A percentile compares a stretch with the other conserved stretches of the same genome.
Evolutionary conservation across 2,113 vertebrate genomes (phyloP).

Genomic region (Ceuthmochares aereus): DNA sequence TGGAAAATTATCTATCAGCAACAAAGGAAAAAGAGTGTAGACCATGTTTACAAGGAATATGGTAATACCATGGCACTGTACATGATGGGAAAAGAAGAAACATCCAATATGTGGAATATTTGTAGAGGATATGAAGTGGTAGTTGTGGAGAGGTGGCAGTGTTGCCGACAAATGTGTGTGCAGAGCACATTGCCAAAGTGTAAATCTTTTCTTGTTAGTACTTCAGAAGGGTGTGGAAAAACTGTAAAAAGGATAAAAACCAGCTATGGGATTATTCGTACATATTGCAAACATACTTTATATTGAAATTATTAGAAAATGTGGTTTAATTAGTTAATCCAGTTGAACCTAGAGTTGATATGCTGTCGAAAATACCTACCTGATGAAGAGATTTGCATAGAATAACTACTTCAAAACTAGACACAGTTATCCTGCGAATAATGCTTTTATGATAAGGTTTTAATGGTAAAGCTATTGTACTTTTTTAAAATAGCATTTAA

Average conservation of each 20-base stretch:
- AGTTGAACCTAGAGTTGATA: not conserved
- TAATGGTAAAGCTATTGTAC: not conserved
- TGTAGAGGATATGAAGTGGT: not conserved
- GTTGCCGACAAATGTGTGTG: not conserved
- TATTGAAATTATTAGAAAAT: not conserved
- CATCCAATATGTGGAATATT: not conserved
- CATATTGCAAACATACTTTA: not conserved
- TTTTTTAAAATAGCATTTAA: not conserved
- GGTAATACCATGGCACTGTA: not conserved
- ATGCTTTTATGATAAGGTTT: not conserved
- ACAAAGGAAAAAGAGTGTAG: not conserved
- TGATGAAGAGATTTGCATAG: not conserved
- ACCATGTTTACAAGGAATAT: not conserved
- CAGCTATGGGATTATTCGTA: not conserved
- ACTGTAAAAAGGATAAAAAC: accelerated
- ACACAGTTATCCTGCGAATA: not conserved
- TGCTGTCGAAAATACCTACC: not conserved
- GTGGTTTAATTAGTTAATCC: not conserved
- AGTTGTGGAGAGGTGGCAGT: not conserved
- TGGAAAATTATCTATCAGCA: not conserved
- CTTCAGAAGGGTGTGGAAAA: not conserved
- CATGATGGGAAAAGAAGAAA: not conserved
- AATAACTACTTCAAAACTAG: not conserved
- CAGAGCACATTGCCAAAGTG: not conserved
- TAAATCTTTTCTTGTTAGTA: not conserved